These are phyloP conservation scores for Synanceia verrucosa DNA, from an alignment of 2,797 vertebrate species.

Conservation along the genomic window DNA sequence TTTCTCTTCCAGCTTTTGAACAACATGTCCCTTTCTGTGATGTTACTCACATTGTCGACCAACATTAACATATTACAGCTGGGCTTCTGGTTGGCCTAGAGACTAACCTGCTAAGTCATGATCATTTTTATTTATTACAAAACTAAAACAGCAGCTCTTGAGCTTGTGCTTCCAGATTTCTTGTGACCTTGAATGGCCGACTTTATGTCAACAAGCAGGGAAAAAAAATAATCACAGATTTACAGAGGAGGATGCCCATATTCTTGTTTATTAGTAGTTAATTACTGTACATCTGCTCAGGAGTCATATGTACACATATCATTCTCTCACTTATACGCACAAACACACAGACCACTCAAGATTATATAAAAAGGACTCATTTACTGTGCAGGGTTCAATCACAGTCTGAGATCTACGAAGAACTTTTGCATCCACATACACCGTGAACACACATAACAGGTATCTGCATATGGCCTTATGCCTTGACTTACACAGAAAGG, in stretches of 20 bases:
- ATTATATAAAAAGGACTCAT: conserved; percentile 65
- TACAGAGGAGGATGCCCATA: conserved; percentile 45
- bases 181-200: background rate
- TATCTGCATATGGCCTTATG: conserved; percentile 56
- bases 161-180: background rate
- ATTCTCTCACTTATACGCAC: conserved; percentile 31
- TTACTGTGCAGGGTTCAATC: conserved; percentile 67
- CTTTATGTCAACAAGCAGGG: background rate
- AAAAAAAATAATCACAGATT: background rate
- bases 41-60: too few species aligned
- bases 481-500: conserved; percentile 53
- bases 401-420: conserved; percentile 65
- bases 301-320: conserved; percentile 67
- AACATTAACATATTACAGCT: too few species aligned
- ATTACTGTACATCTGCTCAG: conserved; percentile 76
- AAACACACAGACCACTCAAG: conserved; percentile 31
- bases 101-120: background rate
- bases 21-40: background rate
- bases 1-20: background rate
- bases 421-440: conserved; percentile 58
- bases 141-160: background rate
- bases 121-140: background rate
- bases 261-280: conserved; percentile 75
- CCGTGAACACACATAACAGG: conserved; percentile 35
- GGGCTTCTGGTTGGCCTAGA: background rate